phyloP scores from a whole-genome alignment of 2,888 invertebrate genomes.

The Drosophila fulvimacula region DNA sequence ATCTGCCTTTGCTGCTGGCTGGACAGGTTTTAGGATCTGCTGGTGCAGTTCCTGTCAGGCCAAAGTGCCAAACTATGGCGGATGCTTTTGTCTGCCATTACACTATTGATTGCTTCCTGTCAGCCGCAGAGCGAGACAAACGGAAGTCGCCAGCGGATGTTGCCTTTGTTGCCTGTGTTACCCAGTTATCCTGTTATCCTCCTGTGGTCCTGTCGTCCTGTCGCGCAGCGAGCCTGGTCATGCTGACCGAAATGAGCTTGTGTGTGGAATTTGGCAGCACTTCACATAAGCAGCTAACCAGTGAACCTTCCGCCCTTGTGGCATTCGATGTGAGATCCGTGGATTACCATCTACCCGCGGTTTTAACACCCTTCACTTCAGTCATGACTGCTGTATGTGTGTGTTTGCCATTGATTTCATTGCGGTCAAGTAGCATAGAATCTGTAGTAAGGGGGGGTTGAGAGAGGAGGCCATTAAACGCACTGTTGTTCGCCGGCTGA shows the following conservation, averaged over 20 bases:
- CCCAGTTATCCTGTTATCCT: slow-evolving; percentile 19
- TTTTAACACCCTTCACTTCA: slow-evolving; percentile 35
- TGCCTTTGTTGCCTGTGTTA: slow-evolving; percentile 47
- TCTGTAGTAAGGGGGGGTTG: background rate
- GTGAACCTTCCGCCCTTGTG: slow-evolving; percentile 11
- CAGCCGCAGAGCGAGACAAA: slow-evolving; percentile 67
- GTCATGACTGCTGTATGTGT: slow-evolving; percentile 3
- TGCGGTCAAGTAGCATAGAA: slow-evolving; percentile 62
- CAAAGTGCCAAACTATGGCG: slow-evolving; percentile 48
- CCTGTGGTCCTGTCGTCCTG: background rate
- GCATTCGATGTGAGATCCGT: slow-evolving; percentile 15
- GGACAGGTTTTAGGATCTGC: slow-evolving; percentile 6
- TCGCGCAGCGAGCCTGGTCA: slow-evolving; percentile 4
- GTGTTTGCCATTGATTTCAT: slow-evolving; percentile 49
- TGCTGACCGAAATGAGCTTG: slow-evolving; percentile 36
- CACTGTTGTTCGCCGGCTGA: slow-evolving; percentile 22
- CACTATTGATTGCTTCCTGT: slow-evolving; percentile 82
- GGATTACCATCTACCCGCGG: slow-evolving; percentile 25
- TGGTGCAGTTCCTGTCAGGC: slow-evolving; percentile 31
- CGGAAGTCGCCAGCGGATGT: slow-evolving; percentile 70
- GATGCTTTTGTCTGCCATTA: slow-evolving; percentile 77
- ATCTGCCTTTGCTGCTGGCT: background rate
- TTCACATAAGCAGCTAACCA: slow-evolving; percentile 47
- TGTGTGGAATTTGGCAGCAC: slow-evolving; percentile 53
- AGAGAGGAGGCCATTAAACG: slow-evolving; percentile 40